Conservation (phyloP, 2,888 invertebrate genomes). For the Epiblema foenella region DNA sequence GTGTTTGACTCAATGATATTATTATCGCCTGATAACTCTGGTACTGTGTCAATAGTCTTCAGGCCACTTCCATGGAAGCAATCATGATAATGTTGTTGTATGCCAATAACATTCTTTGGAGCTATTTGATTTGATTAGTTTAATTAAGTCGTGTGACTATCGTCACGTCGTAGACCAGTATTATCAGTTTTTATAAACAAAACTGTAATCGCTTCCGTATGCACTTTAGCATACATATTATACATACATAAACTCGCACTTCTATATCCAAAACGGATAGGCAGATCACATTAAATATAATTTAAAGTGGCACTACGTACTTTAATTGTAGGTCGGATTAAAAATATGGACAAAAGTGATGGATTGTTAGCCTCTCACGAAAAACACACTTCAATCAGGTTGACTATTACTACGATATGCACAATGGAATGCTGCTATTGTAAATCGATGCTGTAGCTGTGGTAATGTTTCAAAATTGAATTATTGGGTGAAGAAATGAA, state of each 20-base stretch:
- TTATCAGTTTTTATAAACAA: neutral
- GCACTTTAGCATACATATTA: neutral
- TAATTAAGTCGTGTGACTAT: neutral
- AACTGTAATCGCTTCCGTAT: neutral
- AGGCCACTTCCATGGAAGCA: constrained; percentile 56
- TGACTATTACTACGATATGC: no score
- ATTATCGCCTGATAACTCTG: constrained; percentile 52
- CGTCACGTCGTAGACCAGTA: neutral
- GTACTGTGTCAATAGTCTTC: constrained; percentile 57
- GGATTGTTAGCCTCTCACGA: no score
- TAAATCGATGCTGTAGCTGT: no score
- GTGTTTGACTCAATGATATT: constrained; percentile 41
- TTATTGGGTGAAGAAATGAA: no score
- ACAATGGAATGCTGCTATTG: no score
- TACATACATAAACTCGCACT: neutral
- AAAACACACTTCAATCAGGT: no score
- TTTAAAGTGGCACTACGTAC: no score
- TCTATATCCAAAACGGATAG: neutral
- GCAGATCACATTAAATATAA: neutral
- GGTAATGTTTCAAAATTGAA: no score
- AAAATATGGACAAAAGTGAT: no score
- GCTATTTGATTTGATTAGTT: constrained; percentile 10
- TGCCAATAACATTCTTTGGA: constrained; percentile 32
- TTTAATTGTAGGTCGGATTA: no score
- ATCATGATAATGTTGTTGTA: constrained; percentile 46